These are phyloP conservation scores for Tenualosa ilisha DNA, from an alignment of 2,797 vertebrate genomes.

Conservation along the genomic window DNA sequence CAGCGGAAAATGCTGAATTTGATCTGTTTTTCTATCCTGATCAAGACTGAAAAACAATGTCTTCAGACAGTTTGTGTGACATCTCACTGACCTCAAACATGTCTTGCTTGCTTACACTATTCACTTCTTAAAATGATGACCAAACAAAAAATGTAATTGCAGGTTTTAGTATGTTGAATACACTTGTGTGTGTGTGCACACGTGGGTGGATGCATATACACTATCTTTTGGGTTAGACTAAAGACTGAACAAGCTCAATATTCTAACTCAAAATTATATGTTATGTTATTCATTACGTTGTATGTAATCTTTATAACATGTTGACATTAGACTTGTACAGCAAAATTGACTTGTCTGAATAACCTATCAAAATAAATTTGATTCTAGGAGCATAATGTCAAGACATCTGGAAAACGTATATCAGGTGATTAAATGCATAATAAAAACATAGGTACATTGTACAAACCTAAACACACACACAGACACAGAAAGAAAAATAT, in stretches of 20 bases:
- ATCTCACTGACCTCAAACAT: not conserved
- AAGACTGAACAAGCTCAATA: too few species aligned
- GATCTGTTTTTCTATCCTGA: not conserved
- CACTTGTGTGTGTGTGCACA: not conserved
- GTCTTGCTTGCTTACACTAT: not conserved
- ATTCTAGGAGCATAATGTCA: not conserved
- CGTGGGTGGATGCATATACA: not conserved
- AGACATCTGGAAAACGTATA: not conserved
- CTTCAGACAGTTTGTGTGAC: not conserved
- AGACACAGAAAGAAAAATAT: not conserved
- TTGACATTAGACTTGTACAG: not conserved
- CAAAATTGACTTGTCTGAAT: not conserved
- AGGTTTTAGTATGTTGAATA: not conserved
- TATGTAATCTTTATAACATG: not conserved
- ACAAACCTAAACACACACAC: not conserved
- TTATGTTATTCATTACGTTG: too few species aligned
- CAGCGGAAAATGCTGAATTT: not conserved
- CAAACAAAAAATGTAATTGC: not conserved
- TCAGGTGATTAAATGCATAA: not conserved
- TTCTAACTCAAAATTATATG: too few species aligned
- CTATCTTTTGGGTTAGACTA: too few species aligned
- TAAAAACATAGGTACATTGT: not conserved
- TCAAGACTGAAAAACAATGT: not conserved
- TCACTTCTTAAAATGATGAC: not conserved
- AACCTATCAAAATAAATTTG: not conserved